Percentiles rank a stretch among this genome's conserved stretches.
Evolutionary conservation across 2,797 vertebrate genomes (phyloP).

Genomic region (Macropodus opercularis): DNA sequence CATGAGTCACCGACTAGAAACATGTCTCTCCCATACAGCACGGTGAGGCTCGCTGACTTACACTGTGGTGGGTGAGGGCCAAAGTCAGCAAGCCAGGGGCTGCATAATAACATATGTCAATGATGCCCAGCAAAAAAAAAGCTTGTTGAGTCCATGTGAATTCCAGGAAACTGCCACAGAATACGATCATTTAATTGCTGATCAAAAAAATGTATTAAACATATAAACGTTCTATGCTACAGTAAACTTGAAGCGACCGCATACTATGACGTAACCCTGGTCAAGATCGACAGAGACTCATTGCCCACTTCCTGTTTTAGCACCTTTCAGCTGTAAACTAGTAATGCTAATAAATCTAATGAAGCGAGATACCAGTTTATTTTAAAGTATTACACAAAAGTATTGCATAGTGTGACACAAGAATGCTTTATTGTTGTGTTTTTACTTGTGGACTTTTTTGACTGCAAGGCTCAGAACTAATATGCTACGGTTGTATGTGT

Average conservation of each 20-base stretch:
- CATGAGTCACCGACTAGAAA: slow-evolving; percentile 64
- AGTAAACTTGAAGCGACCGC: neutral
- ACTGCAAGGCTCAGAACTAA: neutral
- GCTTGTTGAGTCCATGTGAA: slow-evolving; percentile 1
- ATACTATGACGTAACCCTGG: neutral
- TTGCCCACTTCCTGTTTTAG: neutral
- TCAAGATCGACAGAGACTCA: neutral
- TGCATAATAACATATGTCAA: slow-evolving; percentile 21
- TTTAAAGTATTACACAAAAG: too few species aligned
- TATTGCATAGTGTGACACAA: too few species aligned
- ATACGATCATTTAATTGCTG: too few species aligned
- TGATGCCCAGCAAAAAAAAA: slow-evolving; percentile 9
- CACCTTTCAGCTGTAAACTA: neutral
- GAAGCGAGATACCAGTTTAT: too few species aligned
- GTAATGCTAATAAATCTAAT: too few species aligned
- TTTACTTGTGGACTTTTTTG: slow-evolving; percentile 13
- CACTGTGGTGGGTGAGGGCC: slow-evolving; percentile 31
- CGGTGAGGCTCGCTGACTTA: slow-evolving; percentile 39
- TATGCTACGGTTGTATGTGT: slow-evolving; percentile 7
- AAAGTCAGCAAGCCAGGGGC: slow-evolving; percentile 40
- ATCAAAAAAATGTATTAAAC: too few species aligned
- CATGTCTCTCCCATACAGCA: slow-evolving; percentile 45
- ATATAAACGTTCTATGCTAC: too few species aligned
- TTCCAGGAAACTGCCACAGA: neutral
- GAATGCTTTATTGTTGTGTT: slow-evolving; percentile 1